Base-by-base conservation (phyloP, 2,888 invertebrate species). In the Folsomia candida region DNA sequence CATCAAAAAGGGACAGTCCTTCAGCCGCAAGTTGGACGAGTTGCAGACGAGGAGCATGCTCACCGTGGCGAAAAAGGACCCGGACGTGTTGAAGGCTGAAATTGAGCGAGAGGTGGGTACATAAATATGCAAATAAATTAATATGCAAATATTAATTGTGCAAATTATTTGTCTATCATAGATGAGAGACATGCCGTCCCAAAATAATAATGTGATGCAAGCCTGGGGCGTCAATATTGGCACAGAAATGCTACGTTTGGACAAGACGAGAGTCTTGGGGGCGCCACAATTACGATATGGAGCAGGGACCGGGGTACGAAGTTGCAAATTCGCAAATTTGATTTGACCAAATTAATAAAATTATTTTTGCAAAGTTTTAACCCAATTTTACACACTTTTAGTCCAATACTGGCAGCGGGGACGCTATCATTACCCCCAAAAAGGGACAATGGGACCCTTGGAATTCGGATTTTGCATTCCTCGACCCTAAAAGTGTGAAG, bases 391-490 rank as follows among this genome's bases (percentile, higher is more conserved):
- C n/a, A n/a, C n/a, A n/a, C n/a, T n/a, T n/a, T n/a, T n/a, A n/a
- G n/a, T n/a, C n/a, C n/a, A n/a, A n/a, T n/a, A n/a, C n/a, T n/a
- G n/a, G n/a, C n/a, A n/a, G n/a, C n/a, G 54, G 58, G 6, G n/a
- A 18, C 25, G 70, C 69, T 1, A 47, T 37, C 25, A 51, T 74
- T 2, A 68, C 54, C 57, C 72, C 74, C 0, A 59, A 37, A 11
- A 69, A 68, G 18, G 75, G 75, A 11, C 51, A 37, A 11, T 78
- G 78, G 78, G 78, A 78, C 20, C 70, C 72, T 37, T 74, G 72
- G 72, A 51, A 51, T 6, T n/a, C 57, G 11, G 57, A 69, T 60
- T 68, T 75, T 68, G 51, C 64, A 20, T 66, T 77, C 67, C 66
- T 71, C 28, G 9, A 37, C 6, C 37, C 67, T 1, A 26, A 37